phyloP scores from a whole-genome alignment of 1,140 invertebrate genomes.

The Berghia stephanieae region DNA sequence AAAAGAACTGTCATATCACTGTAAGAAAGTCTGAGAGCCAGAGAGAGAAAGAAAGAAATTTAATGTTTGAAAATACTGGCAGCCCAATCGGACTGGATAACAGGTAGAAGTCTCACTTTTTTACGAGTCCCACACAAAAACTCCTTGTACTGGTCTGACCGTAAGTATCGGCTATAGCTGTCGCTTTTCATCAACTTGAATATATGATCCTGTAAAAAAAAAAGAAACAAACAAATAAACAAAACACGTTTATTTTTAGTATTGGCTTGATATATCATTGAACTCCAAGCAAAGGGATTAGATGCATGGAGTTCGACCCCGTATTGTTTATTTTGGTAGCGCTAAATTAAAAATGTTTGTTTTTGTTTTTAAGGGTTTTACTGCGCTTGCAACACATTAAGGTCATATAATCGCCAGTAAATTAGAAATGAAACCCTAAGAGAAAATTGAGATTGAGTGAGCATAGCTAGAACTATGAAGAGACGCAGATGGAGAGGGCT shows the following conservation, averaged over 20 bases:
- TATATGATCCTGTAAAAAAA: conserved; percentile 85
- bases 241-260: background rate
- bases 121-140: conserved; percentile 94
- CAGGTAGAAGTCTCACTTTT: conserved; percentile 65
- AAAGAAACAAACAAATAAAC: conserved; percentile 34
- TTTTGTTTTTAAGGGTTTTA: too few species aligned
- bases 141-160: conserved; percentile 99
- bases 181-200: conserved; percentile 99
- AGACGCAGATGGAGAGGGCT: too few species aligned
- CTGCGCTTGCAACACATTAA: too few species aligned
- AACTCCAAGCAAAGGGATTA: background rate
- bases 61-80: conserved; percentile 41
- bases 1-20: too few species aligned
- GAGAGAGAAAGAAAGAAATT: conserved; percentile 20
- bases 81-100: conserved; percentile 58
- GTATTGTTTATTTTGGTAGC: too few species aligned
- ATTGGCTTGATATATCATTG: background rate
- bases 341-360: background rate
- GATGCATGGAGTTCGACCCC: background rate
- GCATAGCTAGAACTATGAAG: too few species aligned
- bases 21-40: too few species aligned
- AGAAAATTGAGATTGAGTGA: too few species aligned
- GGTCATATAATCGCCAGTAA: too few species aligned
- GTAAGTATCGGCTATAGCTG: conserved; percentile 95
- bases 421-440: too few species aligned